These are phyloP conservation scores for Rhopilema esculentum DNA, from an alignment of 30 jellyfish, hydroid and myxozoan species.

Conservation along the genomic window DNA sequence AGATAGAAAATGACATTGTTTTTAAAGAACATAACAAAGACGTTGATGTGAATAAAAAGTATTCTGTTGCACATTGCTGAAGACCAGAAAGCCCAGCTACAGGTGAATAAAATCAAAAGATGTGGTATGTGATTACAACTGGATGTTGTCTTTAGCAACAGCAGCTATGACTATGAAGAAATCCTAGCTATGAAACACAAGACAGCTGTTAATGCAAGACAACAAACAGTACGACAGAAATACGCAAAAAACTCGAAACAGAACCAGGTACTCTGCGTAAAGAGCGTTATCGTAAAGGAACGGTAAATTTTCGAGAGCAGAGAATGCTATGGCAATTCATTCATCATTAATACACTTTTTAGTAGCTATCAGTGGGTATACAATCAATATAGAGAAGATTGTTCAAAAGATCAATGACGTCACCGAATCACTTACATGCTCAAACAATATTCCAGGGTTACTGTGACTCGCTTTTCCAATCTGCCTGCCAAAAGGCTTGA, in stretches of 20 bases:
- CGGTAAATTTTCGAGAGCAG: neutral
- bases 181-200: neutral
- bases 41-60: too few species aligned
- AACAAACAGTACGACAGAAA: neutral
- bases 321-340: neutral
- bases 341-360: too few species aligned
- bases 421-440: slow-evolving; percentile 64
- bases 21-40: too few species aligned
- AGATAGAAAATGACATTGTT: too few species aligned
- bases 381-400: too few species aligned
- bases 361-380: too few species aligned
- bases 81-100: too few species aligned
- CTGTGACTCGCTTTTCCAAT: slow-evolving; percentile 97
- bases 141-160: neutral
- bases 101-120: neutral
- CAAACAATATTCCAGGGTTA: slow-evolving; percentile 93
- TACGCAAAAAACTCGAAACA: neutral
- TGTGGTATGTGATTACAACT: too few species aligned
- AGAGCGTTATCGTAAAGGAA: neutral
- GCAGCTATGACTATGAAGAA: neutral
- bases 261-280: neutral
- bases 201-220: neutral
- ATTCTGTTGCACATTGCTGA: too few species aligned
- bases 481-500: slow-evolving; percentile 96
- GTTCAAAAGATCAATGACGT: too few species aligned